Percentiles rank a stretch among this genome's conserved stretches.
phyloP scores from a whole-genome alignment of 2,113 vertebrate species.

The Stegostoma tigrinum region DNA sequence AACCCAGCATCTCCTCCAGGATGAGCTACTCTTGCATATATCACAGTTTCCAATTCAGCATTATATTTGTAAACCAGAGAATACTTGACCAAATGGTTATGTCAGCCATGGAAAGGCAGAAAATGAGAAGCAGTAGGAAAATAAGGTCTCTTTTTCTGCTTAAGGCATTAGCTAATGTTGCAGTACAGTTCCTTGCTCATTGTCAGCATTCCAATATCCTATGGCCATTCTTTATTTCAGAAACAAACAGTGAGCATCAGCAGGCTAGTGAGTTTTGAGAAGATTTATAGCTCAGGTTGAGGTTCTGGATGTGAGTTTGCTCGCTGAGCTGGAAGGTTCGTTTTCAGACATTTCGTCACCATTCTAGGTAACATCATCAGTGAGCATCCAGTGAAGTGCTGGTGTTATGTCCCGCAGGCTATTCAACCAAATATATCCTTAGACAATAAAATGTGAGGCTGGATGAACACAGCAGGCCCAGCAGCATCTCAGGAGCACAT shows the following conservation, averaged over 20 bases:
- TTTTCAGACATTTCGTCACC: too few species aligned
- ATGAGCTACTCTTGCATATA: neutral
- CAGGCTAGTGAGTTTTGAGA: too few species aligned
- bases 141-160: neutral
- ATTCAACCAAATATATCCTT: neutral
- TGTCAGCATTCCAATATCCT: neutral
- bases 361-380: too few species aligned
- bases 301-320: too few species aligned
- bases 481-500: too few species aligned
- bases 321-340: too few species aligned
- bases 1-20: neutral
- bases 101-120: neutral
- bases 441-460: too few species aligned
- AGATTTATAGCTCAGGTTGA: too few species aligned
- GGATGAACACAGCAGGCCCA: too few species aligned
- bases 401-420: too few species aligned
- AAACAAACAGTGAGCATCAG: neutral
- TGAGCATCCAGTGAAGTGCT: too few species aligned
- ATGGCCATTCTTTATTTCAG: neutral
- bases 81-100: neutral
- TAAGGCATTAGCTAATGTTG: neutral
- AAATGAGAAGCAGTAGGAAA: neutral
- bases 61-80: neutral
- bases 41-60: neutral
- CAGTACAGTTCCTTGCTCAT: neutral